A percentile compares a stretch with the other conserved stretches of the same genome.
Conservation (phyloP, 2,113 vertebrate genomes). For the Neolamprologus sp. region DNA sequence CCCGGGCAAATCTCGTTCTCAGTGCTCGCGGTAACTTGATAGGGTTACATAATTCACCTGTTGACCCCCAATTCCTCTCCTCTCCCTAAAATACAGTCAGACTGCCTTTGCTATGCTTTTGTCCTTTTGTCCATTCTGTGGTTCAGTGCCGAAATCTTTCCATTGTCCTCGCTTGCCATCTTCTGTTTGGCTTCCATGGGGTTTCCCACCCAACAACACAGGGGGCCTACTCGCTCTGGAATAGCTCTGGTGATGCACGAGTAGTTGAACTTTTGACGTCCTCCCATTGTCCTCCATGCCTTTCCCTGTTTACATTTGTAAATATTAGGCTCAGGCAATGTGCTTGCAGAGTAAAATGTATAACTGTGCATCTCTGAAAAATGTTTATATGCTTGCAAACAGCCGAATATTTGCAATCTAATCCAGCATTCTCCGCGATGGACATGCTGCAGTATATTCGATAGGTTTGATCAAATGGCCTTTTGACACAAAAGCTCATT, state of each 20-base stretch:
- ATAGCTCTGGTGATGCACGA: background rate
- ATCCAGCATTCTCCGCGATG: slow-evolving; percentile 50
- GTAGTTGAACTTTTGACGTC: background rate
- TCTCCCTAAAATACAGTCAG: background rate
- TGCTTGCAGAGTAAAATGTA: slow-evolving; percentile 42
- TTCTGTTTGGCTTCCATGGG: slow-evolving; percentile 25
- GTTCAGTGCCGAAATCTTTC: slow-evolving; percentile 24
- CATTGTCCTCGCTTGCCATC: slow-evolving; percentile 45
- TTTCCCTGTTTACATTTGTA: slow-evolving; percentile 33
- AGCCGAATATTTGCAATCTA: slow-evolving; percentile 25
- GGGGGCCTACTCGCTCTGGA: slow-evolving; percentile 8
- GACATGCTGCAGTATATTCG: slow-evolving; percentile 35
- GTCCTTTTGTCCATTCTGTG: slow-evolving; percentile 24
- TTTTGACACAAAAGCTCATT: slow-evolving; percentile 48
- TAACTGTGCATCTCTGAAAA: background rate
- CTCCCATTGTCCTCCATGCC: background rate
- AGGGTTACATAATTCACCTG: slow-evolving; percentile 52
- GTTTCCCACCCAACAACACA: slow-evolving; percentile 3
- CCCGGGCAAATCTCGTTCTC: slow-evolving; percentile 70
- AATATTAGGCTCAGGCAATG: background rate
- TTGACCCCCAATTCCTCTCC: slow-evolving; percentile 8
- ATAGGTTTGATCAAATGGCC: slow-evolving; percentile 50
- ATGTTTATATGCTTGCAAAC: slow-evolving; percentile 40
- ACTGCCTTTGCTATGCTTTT: slow-evolving; percentile 15
- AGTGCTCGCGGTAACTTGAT: slow-evolving; percentile 71